A percentile compares a stretch with the other conserved stretches of the same genome.
Evolutionary conservation across 2,797 vertebrate species (phyloP).

Genomic region (Chromobotia macracanthus): DNA sequence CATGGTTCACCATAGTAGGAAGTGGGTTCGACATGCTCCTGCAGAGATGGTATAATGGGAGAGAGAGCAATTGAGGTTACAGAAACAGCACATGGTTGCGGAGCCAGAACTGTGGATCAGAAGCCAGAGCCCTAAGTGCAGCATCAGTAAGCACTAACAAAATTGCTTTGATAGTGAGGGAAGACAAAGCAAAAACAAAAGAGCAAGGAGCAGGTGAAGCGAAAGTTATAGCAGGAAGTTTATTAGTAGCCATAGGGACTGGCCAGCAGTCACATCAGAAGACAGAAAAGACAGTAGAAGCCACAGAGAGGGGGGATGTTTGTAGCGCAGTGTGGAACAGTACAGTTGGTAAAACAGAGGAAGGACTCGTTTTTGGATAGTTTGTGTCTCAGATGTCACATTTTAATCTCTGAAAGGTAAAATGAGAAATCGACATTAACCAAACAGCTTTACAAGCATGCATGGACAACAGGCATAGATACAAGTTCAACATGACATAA

Average conservation of each 20-base stretch:
- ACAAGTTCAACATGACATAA: not conserved
- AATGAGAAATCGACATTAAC: conserved; percentile 14
- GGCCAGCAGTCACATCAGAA: conserved; percentile 19
- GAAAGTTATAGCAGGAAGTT: not conserved
- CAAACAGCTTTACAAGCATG: conserved; percentile 1
- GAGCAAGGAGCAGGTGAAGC: conserved; percentile 6
- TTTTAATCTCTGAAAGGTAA: conserved; percentile 75
- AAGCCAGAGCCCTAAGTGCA: not conserved
- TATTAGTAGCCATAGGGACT: not conserved
- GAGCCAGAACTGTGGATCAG: not conserved
- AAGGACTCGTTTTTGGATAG: conserved; percentile 47
- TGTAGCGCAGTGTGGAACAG: not conserved
- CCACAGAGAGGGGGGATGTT: too few species aligned
- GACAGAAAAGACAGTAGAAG: conserved; percentile 56
- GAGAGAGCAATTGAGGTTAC: not conserved
- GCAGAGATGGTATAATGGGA: conserved; percentile 57
- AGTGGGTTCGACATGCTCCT: conserved; percentile 80
- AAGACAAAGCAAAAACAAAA: not conserved
- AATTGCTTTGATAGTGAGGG: not conserved
- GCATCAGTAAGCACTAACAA: not conserved
- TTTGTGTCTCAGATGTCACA: conserved; percentile 74
- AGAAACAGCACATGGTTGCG: not conserved
- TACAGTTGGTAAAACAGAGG: conserved; percentile 32
- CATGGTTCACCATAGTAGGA: conserved; percentile 68
- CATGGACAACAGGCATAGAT: conserved; percentile 18